Evolutionary conservation across 1,140 invertebrate genomes (phyloP).

Genomic region (Maniola jurtina): DNA sequence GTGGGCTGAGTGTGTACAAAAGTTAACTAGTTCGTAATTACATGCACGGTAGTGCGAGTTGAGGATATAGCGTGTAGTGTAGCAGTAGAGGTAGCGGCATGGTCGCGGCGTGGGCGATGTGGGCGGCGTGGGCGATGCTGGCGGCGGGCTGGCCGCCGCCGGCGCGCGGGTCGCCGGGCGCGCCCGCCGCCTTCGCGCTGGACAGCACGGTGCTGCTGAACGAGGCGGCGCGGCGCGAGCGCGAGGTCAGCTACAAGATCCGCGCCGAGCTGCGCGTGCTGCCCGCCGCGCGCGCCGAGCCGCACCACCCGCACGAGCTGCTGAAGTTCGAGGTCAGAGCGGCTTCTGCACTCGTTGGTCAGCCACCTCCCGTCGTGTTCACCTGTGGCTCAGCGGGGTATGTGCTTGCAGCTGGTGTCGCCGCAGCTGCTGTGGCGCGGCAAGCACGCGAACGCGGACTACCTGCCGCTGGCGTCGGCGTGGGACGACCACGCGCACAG

Average conservation of each 20-base stretch:
- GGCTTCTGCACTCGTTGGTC: not conserved
- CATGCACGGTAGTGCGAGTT: no score
- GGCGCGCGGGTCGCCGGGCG: not conserved
- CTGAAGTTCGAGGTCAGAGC: constrained; percentile 26
- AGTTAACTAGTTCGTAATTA: no score
- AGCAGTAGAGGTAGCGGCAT: no score
- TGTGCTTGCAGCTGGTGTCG: constrained; percentile 46
- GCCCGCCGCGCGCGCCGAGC: constrained; percentile 19
- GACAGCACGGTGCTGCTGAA: constrained; percentile 32
- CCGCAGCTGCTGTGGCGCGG: constrained; percentile 46
- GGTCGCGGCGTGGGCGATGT: not conserved
- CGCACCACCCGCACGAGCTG: constrained; percentile 1
- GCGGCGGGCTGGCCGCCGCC: not conserved
- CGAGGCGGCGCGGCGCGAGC: constrained; percentile 26
- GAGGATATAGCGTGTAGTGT: no score
- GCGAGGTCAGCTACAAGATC: constrained; percentile 33
- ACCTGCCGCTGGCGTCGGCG: constrained; percentile 36
- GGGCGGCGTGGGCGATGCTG: not conserved
- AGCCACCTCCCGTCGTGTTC: no score
- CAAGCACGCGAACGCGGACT: constrained; percentile 47
- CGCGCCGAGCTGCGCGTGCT: constrained; percentile 21
- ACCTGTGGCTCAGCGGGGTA: no score
- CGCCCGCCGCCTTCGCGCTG: constrained; percentile 25
- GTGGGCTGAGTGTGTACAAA: not conserved
- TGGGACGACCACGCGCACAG: constrained; percentile 45